phyloP scores from a whole-genome alignment of 2,113 vertebrate species.

The Phrynocephalus versicolor region DNA sequence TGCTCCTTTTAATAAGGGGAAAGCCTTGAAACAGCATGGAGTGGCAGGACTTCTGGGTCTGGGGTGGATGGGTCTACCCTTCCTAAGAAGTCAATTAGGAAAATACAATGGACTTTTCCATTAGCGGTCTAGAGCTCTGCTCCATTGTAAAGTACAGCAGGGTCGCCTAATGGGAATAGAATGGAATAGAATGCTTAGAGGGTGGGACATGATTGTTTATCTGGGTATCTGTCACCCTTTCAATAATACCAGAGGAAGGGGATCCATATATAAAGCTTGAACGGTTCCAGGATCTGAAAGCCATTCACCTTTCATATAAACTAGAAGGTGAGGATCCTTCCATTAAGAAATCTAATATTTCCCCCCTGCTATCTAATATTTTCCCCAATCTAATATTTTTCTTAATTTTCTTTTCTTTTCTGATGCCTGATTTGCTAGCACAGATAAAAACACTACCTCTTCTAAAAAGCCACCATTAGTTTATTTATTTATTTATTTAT shows the following conservation, averaged over 20 bases:
- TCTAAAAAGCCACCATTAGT: no score
- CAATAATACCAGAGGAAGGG: no score
- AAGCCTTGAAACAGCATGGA: constrained; percentile 15
- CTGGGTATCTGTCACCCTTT: no score
- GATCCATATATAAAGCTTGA: constrained; percentile 10
- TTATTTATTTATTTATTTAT: no score
- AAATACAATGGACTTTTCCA: constrained; percentile 12
- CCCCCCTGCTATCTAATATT: neutral
- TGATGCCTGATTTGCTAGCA: no score
- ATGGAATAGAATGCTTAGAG: no score
- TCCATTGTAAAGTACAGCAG: neutral
- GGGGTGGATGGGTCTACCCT: neutral
- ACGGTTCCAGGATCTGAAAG: constrained; percentile 26
- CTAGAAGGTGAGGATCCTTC: constrained; percentile 37
- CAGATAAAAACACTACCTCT: no score
- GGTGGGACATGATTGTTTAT: no score
- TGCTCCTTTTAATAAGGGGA: constrained; percentile 9
- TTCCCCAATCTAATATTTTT: no score
- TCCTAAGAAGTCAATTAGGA: constrained; percentile 36
- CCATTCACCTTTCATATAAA: neutral
- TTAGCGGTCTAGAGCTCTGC: constrained; percentile 9
- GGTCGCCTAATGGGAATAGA: constrained; percentile 8
- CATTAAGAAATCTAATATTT: neutral
- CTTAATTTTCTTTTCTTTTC: no score
- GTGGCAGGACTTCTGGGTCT: constrained; percentile 14